phyloP scores from a whole-genome alignment of 2,888 invertebrate species.

The Macropis europaea region DNA sequence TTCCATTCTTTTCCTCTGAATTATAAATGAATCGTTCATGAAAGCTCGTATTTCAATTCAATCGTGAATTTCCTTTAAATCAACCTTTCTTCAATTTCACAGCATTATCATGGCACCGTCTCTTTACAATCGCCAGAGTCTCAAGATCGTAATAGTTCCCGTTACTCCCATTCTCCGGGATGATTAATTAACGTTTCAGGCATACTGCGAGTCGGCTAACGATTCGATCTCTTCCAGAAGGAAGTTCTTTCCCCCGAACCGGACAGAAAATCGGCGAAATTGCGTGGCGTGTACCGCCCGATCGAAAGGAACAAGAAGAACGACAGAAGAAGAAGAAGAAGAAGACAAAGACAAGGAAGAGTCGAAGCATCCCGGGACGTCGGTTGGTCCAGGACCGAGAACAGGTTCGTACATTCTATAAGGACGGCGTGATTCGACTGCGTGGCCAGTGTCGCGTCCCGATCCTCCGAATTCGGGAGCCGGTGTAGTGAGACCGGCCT shows the following conservation, averaged over 20 bases:
- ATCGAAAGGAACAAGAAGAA: constrained; percentile 1
- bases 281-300: constrained; percentile 4
- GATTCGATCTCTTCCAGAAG: neutral
- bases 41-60: too few relatives aligned
- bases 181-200: neutral
- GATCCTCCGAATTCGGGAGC: constrained; percentile 64
- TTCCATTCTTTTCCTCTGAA: neutral
- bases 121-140: too few relatives aligned
- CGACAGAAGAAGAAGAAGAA: neutral
- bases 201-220: neutral
- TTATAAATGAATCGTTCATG: too few relatives aligned
- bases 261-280: constrained; percentile 33
- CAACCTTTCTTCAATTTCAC: too few relatives aligned
- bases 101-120: too few relatives aligned
- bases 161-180: too few relatives aligned
- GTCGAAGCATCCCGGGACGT: neutral
- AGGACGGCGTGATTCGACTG: constrained; percentile 66
- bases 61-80: too few relatives aligned
- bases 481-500: constrained; percentile 52
- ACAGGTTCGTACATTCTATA: constrained; percentile 66
- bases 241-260: neutral
- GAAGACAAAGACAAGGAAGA: too few relatives aligned
- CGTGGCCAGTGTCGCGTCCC: constrained; percentile 56
- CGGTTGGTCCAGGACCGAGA: constrained; percentile 17
- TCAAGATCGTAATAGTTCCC: too few relatives aligned